Conservation (phyloP, 1,140 invertebrate genomes). For the Centruroides vittatus region DNA sequence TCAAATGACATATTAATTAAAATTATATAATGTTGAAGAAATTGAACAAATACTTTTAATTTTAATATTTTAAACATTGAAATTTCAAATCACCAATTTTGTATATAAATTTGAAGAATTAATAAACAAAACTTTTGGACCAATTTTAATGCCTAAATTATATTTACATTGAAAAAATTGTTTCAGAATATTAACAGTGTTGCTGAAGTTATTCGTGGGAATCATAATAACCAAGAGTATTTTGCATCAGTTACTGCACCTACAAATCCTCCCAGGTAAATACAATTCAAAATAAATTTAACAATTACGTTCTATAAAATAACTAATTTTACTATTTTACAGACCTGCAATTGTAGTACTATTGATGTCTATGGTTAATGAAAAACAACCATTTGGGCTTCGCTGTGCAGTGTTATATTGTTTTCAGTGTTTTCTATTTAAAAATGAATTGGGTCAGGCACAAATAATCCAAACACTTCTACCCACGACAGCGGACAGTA, state of each 20-base stretch:
- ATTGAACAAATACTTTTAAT: no score
- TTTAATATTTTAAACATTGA: no score
- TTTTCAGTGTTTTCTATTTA: slow-evolving; percentile 89
- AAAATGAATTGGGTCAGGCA: slow-evolving; percentile 77
- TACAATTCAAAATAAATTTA: slow-evolving; percentile 1
- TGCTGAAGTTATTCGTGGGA: slow-evolving; percentile 85
- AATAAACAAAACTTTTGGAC: no score
- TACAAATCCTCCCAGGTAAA: slow-evolving; percentile 66
- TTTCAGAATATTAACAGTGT: slow-evolving; percentile 75
- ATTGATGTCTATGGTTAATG: slow-evolving; percentile 97
- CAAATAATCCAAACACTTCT: slow-evolving; percentile 81
- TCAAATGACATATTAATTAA: no score
- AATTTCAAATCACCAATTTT: no score
- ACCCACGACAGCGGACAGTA: slow-evolving; percentile 62
- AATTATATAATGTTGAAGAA: no score
- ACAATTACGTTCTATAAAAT: slow-evolving; percentile 2
- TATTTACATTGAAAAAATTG: no score
- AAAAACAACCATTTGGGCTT: slow-evolving; percentile 85
- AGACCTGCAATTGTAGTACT: slow-evolving; percentile 85
- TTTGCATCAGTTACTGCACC: slow-evolving; percentile 83
- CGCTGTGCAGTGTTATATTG: slow-evolving; percentile 93
- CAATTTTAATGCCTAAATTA: no score
- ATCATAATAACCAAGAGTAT: slow-evolving; percentile 79
- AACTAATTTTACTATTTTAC: slow-evolving; percentile 16
- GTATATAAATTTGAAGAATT: no score